Evolutionary conservation across 2,797 vertebrate species (phyloP), one percentile per base, ranked within the genome.

Genomic region (Cyclura pinguis): DNA sequence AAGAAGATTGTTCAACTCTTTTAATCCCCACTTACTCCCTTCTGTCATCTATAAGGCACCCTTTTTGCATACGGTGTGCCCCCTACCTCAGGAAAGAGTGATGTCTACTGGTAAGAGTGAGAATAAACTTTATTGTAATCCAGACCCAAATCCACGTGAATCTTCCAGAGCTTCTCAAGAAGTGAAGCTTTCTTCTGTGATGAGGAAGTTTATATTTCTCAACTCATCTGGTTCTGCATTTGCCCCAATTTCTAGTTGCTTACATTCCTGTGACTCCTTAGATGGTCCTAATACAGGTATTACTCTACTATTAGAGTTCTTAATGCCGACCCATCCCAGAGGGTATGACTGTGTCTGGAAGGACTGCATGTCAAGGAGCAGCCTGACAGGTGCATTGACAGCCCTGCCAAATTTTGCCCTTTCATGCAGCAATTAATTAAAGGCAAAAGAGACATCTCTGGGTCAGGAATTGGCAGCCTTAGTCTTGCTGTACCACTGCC

Each of bases 401-500:
- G 59, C 47, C 73, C n/a, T 91, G 85, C 85, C 72, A 91, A 77
- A 84, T 84, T 20, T 42, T 42, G 59, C 80, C 81, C 59, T 78
- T 84, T 87, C 74, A 42, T 59, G 64, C 35, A 50, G 50, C 86
- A 84, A 88, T 91, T 55, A 42, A 72, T 87, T 47, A 42, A 87
- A 84, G 62, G 20, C 73, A 80, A 91, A 87, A 62, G 74, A 69
- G 73, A 84, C 57, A 67, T 84, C 81, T 78, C 67, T 67, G 72
- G 88, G 88, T 84, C 88, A 77, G 73, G 35, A 87, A 77, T 57
- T 59, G 73, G 86, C 88, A 89, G 47, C 42, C 47, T 80, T 16
- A 9, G 59, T 18, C 78, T 38, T 14, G 29, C 85, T 76, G 69
- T 32, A 55, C 29, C 14, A 5, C 80, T 90, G 85, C 89, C 80